phyloP scores from a whole-genome alignment of 1,140 invertebrate genomes.

The Anoplolepis gracilipes region DNA sequence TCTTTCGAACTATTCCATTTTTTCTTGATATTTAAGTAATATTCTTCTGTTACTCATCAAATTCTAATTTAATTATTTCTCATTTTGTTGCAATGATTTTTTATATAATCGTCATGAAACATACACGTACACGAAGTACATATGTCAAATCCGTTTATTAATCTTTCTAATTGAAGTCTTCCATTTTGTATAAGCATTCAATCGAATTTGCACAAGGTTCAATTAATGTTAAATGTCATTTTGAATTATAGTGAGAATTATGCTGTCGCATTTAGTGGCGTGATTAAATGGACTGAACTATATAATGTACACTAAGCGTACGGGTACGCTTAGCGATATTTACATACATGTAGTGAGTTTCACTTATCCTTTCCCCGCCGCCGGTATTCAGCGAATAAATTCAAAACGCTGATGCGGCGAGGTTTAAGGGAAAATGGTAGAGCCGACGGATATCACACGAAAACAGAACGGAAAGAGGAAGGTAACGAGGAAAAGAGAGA shows the following conservation, averaged over 20 bases:
- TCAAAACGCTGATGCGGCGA: constrained; percentile 25
- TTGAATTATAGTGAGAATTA: neutral
- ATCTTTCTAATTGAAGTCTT: neutral
- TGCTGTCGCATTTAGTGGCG: constrained; percentile 23
- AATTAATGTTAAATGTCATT: constrained; percentile 13
- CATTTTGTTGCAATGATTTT: neutral
- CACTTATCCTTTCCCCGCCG: constrained; percentile 27
- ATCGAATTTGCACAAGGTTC: neutral
- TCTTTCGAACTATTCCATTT: neutral
- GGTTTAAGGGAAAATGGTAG: constrained; percentile 36
- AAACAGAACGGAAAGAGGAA: neutral
- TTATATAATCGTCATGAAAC: no score
- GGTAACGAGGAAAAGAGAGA: constrained; percentile 55
- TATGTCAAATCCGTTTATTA: neutral
- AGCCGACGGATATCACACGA: neutral
- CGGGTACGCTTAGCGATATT: constrained; percentile 28
- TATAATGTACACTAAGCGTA: neutral
- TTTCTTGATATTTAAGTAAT: neutral
- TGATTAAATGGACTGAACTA: constrained; percentile 25
- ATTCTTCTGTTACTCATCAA: neutral
- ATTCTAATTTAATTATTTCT: neutral
- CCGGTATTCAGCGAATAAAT: constrained; percentile 50
- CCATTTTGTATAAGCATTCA: neutral
- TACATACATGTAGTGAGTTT: constrained; percentile 31
- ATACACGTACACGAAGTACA: neutral